These are phyloP conservation scores for Mormyrops boulengeri DNA, from an alignment of 2,797 vertebrate species.

Conservation along the genomic window DNA sequence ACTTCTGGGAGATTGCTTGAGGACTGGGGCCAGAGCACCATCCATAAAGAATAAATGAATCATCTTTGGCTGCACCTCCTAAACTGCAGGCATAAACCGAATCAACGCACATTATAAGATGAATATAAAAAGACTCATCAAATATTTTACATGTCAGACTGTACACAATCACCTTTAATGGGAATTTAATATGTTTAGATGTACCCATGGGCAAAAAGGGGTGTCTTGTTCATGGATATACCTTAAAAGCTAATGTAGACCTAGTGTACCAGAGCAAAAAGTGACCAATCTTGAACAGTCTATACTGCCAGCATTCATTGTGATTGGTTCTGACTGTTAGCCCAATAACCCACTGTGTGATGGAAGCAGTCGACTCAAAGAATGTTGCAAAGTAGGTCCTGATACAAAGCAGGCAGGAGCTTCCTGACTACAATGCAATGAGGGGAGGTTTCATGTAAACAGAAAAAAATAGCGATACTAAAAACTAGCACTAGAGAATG, in stretches of 20 bases:
- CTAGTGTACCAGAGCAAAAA: background rate
- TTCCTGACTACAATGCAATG: background rate
- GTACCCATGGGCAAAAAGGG: background rate
- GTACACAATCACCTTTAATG: background rate
- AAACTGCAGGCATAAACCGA: background rate
- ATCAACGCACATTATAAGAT: background rate
- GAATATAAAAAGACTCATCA: background rate
- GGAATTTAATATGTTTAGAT: background rate
- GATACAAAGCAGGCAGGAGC: background rate
- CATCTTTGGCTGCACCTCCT: background rate
- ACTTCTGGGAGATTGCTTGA: background rate
- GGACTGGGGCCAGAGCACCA: background rate
- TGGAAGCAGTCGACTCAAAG: background rate
- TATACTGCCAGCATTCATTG: background rate
- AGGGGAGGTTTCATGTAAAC: background rate
- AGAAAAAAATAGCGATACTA: background rate
- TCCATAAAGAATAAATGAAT: conserved; percentile 15
- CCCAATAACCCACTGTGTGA: background rate
- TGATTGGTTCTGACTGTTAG: background rate
- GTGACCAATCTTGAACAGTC: background rate
- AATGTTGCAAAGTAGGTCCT: background rate
- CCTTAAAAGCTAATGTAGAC: background rate
- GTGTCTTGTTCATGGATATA: background rate
- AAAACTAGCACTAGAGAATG: background rate
- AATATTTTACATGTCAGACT: background rate